Percentiles rank a stretch among this genome's conserved stretches.
These are phyloP conservation scores for Micronycteris hirsuta DNA, from an alignment of 2,113 vertebrate genomes.

Conservation along the genomic window DNA sequence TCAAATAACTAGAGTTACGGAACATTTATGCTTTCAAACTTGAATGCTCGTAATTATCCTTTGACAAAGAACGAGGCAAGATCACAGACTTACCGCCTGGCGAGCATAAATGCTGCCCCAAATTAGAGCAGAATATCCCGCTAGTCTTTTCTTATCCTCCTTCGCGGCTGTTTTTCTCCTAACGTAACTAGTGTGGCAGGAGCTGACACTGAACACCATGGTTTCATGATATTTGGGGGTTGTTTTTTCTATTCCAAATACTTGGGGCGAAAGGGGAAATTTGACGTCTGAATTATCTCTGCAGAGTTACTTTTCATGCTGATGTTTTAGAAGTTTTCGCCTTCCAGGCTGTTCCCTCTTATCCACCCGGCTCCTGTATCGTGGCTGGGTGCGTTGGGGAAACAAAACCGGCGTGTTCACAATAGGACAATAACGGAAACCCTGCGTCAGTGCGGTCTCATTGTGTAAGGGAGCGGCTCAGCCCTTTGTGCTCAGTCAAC, in stretches of 20 bases:
- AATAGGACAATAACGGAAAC: not conserved
- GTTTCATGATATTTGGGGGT: not conserved
- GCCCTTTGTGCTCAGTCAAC: rapidly evolving
- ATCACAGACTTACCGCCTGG: not conserved
- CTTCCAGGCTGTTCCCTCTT: not conserved
- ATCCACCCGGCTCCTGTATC: not conserved
- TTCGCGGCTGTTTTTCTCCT: not conserved
- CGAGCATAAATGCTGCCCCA: not conserved
- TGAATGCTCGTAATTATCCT: not conserved
- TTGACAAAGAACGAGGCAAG: not conserved
- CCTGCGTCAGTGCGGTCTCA: too few relatives aligned
- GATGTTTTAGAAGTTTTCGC: not conserved
- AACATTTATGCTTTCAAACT: not conserved
- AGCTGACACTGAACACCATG: not conserved
- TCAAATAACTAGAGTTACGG: not conserved
- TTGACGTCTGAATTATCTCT: not conserved
- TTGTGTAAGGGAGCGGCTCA: too few relatives aligned
- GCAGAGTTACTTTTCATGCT: not conserved
- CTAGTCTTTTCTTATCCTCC: not conserved
- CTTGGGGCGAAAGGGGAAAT: not conserved
- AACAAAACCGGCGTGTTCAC: not conserved
- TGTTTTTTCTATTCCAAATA: not conserved
- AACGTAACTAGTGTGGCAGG: not conserved
- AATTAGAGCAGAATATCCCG: not conserved
- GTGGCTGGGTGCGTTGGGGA: not conserved